Conservation (phyloP, 2,797 vertebrate genomes). For the Pipistrellus nathusii region DNA sequence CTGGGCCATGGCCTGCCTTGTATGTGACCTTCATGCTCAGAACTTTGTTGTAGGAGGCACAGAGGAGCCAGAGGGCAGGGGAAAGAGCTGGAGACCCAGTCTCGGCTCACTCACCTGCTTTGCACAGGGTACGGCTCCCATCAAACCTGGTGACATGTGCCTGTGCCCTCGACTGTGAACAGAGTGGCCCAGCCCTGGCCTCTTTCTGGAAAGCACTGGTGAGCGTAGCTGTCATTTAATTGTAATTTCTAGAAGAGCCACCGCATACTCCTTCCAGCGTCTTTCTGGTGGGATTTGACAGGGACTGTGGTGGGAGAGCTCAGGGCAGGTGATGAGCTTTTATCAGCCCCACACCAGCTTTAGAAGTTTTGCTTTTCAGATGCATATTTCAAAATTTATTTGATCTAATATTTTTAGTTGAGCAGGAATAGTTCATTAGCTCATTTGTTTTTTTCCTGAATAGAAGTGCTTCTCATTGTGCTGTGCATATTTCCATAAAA, state of each 20-base stretch:
- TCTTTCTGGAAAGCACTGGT: background rate
- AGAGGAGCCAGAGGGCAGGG: background rate
- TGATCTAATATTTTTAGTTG: slow-evolving; percentile 64
- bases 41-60: background rate
- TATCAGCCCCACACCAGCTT: slow-evolving; percentile 81
- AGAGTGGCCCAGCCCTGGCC: background rate
- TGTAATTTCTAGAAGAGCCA: background rate
- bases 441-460: slow-evolving; percentile 59
- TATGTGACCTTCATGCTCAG: background rate
- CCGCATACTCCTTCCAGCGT: background rate
- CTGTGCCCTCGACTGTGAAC: background rate
- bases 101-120: background rate
- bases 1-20: background rate
- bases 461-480: slow-evolving; percentile 70
- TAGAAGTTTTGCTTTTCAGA: slow-evolving; percentile 52
- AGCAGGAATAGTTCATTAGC: slow-evolving; percentile 71
- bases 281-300: background rate
- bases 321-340: slow-evolving; percentile 61
- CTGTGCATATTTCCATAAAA: slow-evolving; percentile 72
- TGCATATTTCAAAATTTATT: slow-evolving; percentile 62
- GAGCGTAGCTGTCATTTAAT: background rate
- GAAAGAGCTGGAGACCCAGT: background rate
- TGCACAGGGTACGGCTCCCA: background rate
- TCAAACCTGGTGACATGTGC: background rate
- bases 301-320: background rate